phyloP scores from a whole-genome alignment of 2,888 invertebrate species.

The Ormyrus nitidulus region DNA sequence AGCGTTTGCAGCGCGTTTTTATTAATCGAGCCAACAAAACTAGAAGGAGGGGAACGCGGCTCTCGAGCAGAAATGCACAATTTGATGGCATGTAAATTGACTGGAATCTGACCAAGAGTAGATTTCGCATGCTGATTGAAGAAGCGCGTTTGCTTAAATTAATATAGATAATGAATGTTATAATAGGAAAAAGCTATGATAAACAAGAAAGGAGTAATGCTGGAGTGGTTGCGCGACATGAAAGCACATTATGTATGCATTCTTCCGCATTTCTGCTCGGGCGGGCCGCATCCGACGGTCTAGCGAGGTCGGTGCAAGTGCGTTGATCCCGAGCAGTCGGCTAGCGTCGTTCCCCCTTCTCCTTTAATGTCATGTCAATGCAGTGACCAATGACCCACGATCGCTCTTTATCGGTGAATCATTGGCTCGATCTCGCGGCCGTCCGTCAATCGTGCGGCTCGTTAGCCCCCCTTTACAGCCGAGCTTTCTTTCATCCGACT shows the following conservation, averaged over 20 bases:
- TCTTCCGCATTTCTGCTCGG: constrained; percentile 31
- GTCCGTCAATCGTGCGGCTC: neutral
- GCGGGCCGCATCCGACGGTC: neutral
- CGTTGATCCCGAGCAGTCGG: constrained; percentile 37
- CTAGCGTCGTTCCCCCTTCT: neutral
- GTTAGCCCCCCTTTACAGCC: neutral
- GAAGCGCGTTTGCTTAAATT: no score
- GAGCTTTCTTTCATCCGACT: constrained; percentile 19
- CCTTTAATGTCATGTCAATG: constrained; percentile 33
- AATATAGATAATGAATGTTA: no score
- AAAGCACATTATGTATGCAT: neutral
- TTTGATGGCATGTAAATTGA: no score
- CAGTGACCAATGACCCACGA: constrained; percentile 36
- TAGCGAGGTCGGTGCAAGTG: constrained; percentile 30
- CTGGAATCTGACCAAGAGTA: no score
- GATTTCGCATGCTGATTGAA: no score
- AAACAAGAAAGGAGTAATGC: no score
- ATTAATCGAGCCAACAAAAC: neutral
- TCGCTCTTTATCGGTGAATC: constrained; percentile 28
- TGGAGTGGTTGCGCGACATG: no score
- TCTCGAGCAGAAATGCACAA: no score
- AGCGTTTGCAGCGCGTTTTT: neutral
- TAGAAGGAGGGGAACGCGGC: neutral
- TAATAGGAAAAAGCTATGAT: no score
- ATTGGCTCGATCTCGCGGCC: constrained; percentile 1